These are phyloP conservation scores for Dipodomys ordii DNA, from an alignment of 2,113 vertebrate genomes.

Conservation along the genomic window DNA sequence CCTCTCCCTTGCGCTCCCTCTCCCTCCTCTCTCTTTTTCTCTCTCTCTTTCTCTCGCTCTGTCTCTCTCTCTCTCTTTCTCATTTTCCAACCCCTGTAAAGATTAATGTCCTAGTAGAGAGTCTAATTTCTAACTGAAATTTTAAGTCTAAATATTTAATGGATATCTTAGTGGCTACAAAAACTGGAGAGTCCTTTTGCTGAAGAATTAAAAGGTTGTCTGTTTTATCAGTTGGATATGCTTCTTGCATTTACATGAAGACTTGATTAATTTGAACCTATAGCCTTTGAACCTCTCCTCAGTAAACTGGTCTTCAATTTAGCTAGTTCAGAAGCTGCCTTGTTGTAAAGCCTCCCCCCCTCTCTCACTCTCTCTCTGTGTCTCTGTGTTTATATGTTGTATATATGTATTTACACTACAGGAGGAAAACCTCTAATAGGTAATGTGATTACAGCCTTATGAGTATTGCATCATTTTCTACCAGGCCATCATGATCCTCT, in stretches of 20 bases:
- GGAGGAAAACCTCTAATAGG: neutral
- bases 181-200: neutral
- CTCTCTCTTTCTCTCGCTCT: neutral
- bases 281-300: neutral
- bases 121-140: slow-evolving; percentile 32
- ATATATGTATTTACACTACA: neutral
- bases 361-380: neutral
- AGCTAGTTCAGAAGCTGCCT: neutral
- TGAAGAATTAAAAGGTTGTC: slow-evolving; percentile 13
- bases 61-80: neutral
- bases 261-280: neutral
- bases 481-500: neutral
- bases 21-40: neutral
- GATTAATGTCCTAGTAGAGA: neutral
- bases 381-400: no score
- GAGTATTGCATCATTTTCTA: neutral
- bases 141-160: slow-evolving; percentile 19
- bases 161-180: neutral
- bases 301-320: neutral
- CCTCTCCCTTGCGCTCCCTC: neutral
- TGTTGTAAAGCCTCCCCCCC: neutral
- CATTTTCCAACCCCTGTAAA: slow-evolving; percentile 32
- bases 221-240: slow-evolving; percentile 22
- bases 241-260: slow-evolving; percentile 15
- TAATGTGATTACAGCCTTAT: neutral